Evolutionary conservation across 2,888 invertebrate genomes (phyloP), one percentile per base, ranked within the genome.

Genomic region (Amphipyra berbera): DNA sequence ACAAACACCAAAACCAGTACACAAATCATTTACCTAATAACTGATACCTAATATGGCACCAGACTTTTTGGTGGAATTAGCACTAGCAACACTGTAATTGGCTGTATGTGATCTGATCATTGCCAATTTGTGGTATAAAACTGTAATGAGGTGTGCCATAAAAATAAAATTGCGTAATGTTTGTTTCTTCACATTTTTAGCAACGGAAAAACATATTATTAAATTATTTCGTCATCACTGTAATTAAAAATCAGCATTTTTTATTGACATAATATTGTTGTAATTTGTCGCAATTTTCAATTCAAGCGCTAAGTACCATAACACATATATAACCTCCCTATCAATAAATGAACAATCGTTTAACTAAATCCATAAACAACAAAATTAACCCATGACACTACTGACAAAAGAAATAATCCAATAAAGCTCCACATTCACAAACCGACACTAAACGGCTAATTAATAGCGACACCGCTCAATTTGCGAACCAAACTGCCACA

Each of bases 381-480:
- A 77, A 68, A 64, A 78, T 74, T 75, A 62, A 74, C 72, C 76
- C 65, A 57, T 71, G 53, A 64, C 71, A 68, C 61, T 64, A 65
- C 50, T 53, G 65, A 76, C 67, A 74, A 75, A 85, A 83, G 82
- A 70, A n/a, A 74, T 71, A 73, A 64, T 45, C 59, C 40, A 67
- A 71, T 70, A 76, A 72, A 77, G 67, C 57, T 61, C 21, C 71
- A 63, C 78, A 77, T 81, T 76, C 66, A 71, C 75, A 78, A 78
- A 77, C 86, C 88, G 86, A 90, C 85, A 89, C 85, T 82, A 85
- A 85, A 86, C 81, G 83, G 62, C 81, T 86, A 91, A 93, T 94
- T 90, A 90, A 93, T 90, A 86, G 88, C 88, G 83, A 82, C 82
- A 79, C 82, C 85, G 86, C 77, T 87, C 90, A 90, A 93, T 91